Evolutionary conservation across 2,888 invertebrate genomes (phyloP), one percentile per base, ranked within the genome.

Genomic region (Tyria jacobaeae): DNA sequence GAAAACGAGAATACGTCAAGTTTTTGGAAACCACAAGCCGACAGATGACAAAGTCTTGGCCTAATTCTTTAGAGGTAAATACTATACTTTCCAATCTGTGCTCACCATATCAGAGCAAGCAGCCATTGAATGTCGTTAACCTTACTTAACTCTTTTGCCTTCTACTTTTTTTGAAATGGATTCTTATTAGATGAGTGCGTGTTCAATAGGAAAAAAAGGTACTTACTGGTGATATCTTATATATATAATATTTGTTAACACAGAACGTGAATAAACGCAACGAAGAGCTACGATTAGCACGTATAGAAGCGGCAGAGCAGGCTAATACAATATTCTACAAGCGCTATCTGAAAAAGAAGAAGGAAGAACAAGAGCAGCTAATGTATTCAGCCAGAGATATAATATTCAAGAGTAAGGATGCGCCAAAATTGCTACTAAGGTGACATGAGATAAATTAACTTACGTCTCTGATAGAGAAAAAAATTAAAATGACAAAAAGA

Each of bases 231-330:
- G 27, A 31, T 31, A 6, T 31, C 27, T 31, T 7, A n/a, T n/a
- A n/a, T n/a, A n/a, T n/a, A n/a, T n/a, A n/a, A n/a, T n/a, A n/a
- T 44, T 44, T 0, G 17, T 3, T 17, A 12, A 12, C n/a, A 10
- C 60, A 93, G 93, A 94, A 94, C 57, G 89, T 93, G 5, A 92
- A 91, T 82, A 90, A 89, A 66, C 91, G 93, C 41, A 91, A 87
- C 67, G 93, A 93, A 58, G 93, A 92, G 65, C 50, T 85, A 0
- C 89, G 93, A 0, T 86, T 81, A 24, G 89, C 86, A 24, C 89
- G 92, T 10, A 75, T 81, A 15, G 85, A 79, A 7, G 84, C 82
- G 3, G 87, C 91, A 1, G 92, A 92, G 76, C 80, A 85, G 21
- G 84, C 90, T 10, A 93, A 93, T 79, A 72, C 76, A 12, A 79